phyloP scores from a whole-genome alignment of 2,113 vertebrate species.

The Columbina picui region DNA sequence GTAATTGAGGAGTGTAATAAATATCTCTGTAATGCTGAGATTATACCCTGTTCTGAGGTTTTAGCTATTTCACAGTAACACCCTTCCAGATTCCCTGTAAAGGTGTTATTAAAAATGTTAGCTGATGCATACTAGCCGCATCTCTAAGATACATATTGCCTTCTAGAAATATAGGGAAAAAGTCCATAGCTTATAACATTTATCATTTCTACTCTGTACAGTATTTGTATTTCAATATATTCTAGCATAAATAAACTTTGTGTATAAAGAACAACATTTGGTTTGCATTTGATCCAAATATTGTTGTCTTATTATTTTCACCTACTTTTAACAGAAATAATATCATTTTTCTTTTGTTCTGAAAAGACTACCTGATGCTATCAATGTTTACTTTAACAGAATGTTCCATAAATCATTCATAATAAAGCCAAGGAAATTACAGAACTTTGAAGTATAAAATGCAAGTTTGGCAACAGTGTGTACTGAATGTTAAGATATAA shows the following conservation, averaged over 20 bases:
- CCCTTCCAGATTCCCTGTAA: not conserved
- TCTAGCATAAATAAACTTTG: not conserved
- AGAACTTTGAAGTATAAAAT: conserved; percentile 58
- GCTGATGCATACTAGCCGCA: not conserved
- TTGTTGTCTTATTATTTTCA: not conserved
- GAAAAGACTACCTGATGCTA: conserved; percentile 31
- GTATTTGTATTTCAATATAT: not conserved
- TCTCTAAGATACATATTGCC: not conserved
- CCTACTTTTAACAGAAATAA: conserved; percentile 11
- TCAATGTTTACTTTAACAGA: conserved; percentile 47
- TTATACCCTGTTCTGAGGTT: not conserved
- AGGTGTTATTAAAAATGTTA: not conserved
- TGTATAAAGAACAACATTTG: not conserved
- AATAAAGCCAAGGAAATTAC: conserved; percentile 51
- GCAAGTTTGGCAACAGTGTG: conserved; percentile 17
- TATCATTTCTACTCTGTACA: not conserved
- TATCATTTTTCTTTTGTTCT: conserved; percentile 41
- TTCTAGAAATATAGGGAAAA: not conserved
- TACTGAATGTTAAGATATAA: conserved; percentile 29
- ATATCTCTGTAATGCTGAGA: not conserved
- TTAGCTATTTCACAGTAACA: not conserved
- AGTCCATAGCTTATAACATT: not conserved
- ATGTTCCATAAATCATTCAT: conserved; percentile 36
- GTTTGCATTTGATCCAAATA: not conserved
- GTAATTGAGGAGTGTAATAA: conserved; percentile 7